Conservation (phyloP, 2,888 invertebrate species). For the Pyrochroa serraticornis region DNA sequence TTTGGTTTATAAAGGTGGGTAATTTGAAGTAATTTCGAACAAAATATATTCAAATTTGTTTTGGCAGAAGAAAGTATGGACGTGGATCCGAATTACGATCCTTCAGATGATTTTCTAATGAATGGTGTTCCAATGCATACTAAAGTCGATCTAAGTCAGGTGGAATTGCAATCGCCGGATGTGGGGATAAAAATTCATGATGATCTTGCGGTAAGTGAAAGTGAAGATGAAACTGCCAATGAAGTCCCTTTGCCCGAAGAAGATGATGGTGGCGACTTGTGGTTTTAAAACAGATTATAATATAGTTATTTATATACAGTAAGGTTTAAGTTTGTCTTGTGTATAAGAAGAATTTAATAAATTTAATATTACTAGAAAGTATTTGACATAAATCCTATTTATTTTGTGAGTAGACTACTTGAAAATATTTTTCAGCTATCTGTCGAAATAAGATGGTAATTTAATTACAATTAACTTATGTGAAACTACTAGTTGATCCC, state of each 20-base stretch:
- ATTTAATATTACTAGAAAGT: too few relatives aligned
- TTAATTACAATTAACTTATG: too few relatives aligned
- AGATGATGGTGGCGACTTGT: slow-evolving; percentile 63
- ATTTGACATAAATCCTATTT: too few relatives aligned
- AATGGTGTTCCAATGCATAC: slow-evolving; percentile 57
- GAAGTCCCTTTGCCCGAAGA: slow-evolving; percentile 47
- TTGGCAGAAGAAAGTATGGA: slow-evolving; percentile 72
- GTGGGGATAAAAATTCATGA: slow-evolving; percentile 70
- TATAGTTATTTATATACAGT: background rate
- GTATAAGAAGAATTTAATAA: too few relatives aligned
- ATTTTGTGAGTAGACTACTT: too few relatives aligned
- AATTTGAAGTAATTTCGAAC: slow-evolving; percentile 17
- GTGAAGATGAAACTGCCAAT: slow-evolving; percentile 66
- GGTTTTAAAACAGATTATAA: slow-evolving; percentile 60
- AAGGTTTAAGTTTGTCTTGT: too few relatives aligned
- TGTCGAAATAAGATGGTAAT: too few relatives aligned
- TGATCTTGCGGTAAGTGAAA: slow-evolving; percentile 79
- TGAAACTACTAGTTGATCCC: too few relatives aligned
- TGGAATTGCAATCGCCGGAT: slow-evolving; percentile 44
- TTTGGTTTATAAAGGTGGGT: slow-evolving; percentile 49
- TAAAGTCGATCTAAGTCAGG: slow-evolving; percentile 37
- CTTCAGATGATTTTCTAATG: slow-evolving; percentile 77
- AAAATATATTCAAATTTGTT: slow-evolving; percentile 7
- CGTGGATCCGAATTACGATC: slow-evolving; percentile 84
- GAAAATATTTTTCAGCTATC: too few relatives aligned